These are phyloP conservation scores for Noturus placidus DNA, from an alignment of 2,113 vertebrate genomes.

Conservation along the genomic window DNA sequence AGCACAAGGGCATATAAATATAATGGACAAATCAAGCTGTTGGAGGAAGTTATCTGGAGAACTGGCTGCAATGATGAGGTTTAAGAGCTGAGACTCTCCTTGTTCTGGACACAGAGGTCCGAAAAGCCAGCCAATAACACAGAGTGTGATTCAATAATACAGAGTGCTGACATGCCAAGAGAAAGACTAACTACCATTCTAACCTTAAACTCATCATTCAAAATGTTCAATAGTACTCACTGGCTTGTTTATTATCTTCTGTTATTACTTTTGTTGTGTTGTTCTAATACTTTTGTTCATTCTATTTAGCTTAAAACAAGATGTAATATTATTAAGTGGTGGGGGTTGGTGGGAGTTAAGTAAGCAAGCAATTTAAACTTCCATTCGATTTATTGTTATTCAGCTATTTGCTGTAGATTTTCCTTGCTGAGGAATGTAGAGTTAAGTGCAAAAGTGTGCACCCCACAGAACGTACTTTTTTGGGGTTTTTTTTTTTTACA, in stretches of 20 bases:
- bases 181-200: constrained; percentile 39
- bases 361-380: neutral
- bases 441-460: neutral
- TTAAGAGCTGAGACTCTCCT: constrained; percentile 28
- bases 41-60: neutral
- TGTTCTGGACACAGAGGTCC: constrained; percentile 31
- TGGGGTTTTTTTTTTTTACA: neutral
- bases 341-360: too few relatives aligned
- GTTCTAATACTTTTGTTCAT: neutral
- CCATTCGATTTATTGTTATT: neutral
- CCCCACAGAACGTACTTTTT: neutral
- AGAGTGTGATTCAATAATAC: constrained; percentile 23
- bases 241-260: neutral
- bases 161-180: constrained; percentile 43
- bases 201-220: neutral
- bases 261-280: neutral
- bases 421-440: neutral
- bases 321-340: neutral
- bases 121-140: constrained; percentile 35
- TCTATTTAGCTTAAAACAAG: neutral
- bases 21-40: constrained; percentile 28
- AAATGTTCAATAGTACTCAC: neutral
- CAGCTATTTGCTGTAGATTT: neutral
- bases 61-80: constrained; percentile 34
- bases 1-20: neutral